Conservation (phyloP, 2,113 vertebrate genomes). For the Lates calcarifer region DNA sequence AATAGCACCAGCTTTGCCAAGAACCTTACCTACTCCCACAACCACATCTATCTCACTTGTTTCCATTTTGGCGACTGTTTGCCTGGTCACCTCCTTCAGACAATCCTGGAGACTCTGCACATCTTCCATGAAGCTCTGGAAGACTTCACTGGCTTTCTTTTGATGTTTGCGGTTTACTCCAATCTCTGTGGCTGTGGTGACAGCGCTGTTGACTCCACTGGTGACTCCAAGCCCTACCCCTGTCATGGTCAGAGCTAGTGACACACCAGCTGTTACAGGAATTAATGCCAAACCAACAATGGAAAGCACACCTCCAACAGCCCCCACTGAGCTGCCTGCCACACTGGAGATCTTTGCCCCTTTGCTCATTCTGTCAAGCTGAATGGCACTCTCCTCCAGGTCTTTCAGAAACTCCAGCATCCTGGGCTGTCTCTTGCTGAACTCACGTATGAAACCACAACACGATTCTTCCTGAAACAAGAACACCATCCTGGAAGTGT, state of each 20-base stretch:
- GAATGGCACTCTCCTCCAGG: conserved; percentile 45
- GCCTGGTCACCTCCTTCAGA: conserved; percentile 37
- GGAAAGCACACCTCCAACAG: conserved; percentile 61
- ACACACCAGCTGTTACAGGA: conserved; percentile 68
- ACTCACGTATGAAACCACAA: conserved; percentile 43
- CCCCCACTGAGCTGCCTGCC: conserved; percentile 70
- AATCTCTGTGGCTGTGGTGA: conserved; percentile 57
- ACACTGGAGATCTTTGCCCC: conserved; percentile 74
- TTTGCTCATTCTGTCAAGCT: conserved; percentile 64
- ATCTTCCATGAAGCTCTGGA: conserved; percentile 66
- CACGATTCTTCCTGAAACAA: conserved; percentile 34
- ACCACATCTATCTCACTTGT: accelerated
- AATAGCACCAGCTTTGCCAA: accelerated
- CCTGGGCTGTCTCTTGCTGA: conserved; percentile 24
- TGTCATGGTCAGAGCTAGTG: conserved; percentile 51
- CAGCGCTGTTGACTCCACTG: conserved; percentile 47
- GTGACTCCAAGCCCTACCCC: conserved; percentile 58
- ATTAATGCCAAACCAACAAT: conserved; percentile 64
- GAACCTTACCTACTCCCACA: not conserved
- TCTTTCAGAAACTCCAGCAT: conserved; percentile 48
- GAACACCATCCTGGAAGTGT: conserved; percentile 57
- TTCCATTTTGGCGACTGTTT: not conserved
- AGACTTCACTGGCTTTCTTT: conserved; percentile 45
- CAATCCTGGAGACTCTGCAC: conserved; percentile 42
- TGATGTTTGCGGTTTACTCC: conserved; percentile 43